Evolutionary conservation across 2,113 vertebrate genomes (phyloP).

Genomic region (Antennarius striatus): DNA sequence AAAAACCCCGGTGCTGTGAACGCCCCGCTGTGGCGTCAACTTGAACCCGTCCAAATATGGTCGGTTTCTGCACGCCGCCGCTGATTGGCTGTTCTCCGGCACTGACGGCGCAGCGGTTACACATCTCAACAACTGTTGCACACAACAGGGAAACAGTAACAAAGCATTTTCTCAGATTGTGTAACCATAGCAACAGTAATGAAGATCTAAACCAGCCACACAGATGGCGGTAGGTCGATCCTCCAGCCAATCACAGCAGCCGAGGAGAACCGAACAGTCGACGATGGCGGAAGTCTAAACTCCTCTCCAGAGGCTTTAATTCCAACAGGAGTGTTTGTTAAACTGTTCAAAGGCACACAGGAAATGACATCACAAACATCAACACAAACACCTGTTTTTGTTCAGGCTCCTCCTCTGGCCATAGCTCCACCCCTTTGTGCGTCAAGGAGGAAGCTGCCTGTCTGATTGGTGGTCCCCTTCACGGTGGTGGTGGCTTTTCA

Average conservation of each 20-base stretch:
- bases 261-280: neutral
- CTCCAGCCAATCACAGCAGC: conserved; percentile 9
- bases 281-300: neutral
- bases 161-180: too few species aligned
- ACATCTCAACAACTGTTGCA: too few species aligned
- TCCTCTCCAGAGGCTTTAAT: neutral
- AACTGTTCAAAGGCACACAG: conserved; percentile 39
- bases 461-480: neutral
- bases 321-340: neutral
- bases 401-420: neutral
- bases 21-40: too few species aligned
- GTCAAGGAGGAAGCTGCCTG: neutral
- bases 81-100: too few species aligned
- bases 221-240: neutral
- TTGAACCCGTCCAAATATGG: too few species aligned
- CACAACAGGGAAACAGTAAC: too few species aligned
- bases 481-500: too few species aligned
- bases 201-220: neutral
- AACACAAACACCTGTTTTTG: neutral
- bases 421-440: neutral
- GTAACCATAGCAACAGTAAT: conserved; percentile 8
- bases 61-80: too few species aligned
- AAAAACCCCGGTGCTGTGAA: too few species aligned
- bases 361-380: conserved; percentile 41
- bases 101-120: too few species aligned